Evolutionary conservation across 2,888 invertebrate genomes (phyloP).

Genomic region (Drosophila neonasuta): DNA sequence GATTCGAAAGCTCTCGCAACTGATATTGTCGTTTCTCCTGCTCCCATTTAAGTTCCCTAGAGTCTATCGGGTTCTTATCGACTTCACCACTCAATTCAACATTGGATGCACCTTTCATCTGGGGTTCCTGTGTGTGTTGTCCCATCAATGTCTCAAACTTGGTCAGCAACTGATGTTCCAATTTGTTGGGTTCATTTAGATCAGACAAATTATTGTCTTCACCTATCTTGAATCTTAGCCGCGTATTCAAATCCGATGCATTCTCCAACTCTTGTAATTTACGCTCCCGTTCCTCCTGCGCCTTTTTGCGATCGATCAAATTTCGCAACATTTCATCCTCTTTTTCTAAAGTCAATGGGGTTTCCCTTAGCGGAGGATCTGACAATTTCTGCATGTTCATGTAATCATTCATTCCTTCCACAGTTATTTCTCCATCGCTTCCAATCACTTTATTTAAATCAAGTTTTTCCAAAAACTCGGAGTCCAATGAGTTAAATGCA

Average conservation of each 20-base stretch:
- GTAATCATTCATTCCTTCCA: constrained; percentile 69
- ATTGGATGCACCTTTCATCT: background rate
- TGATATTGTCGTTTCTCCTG: constrained; percentile 7
- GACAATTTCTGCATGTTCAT: constrained; percentile 61
- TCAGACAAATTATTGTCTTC: background rate
- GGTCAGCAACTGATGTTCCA: background rate
- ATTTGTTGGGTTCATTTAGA: background rate
- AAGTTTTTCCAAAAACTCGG: constrained; percentile 69
- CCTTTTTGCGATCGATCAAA: constrained; percentile 61
- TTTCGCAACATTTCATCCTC: constrained; percentile 58
- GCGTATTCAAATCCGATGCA: constrained; percentile 2
- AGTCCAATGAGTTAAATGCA: constrained; percentile 65
- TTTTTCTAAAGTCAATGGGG: constrained; percentile 6
- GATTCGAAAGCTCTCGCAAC: constrained; percentile 11
- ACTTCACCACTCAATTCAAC: constrained; percentile 2
- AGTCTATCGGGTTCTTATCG: background rate
- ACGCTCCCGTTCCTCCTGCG: constrained; percentile 54
- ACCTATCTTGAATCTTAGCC: background rate
- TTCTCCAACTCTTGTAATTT: constrained; percentile 22
- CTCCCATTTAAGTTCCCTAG: background rate
- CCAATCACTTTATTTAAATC: constrained; percentile 59
- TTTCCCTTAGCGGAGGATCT: constrained; percentile 2
- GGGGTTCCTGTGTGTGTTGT: background rate
- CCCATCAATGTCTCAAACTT: background rate
- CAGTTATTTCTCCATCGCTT: constrained; percentile 59